Conservation (phyloP, 2,797 vertebrate species). For the Megalops cyprinoides region DNA sequence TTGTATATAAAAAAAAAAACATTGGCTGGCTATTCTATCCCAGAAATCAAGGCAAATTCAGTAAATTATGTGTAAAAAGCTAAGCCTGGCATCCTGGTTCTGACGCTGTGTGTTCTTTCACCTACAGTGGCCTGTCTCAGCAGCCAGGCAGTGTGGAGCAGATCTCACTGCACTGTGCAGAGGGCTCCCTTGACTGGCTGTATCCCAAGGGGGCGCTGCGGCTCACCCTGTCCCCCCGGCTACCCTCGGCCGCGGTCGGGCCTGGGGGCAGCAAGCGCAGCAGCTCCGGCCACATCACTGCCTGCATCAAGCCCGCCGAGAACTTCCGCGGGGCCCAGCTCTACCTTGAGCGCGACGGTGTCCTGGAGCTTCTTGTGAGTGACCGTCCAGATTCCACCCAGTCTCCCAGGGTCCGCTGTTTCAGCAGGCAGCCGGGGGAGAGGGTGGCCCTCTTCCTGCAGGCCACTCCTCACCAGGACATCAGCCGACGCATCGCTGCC, state of each 20-base stretch:
- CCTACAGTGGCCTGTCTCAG: slow-evolving; percentile 84
- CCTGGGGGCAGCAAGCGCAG: slow-evolving; percentile 57
- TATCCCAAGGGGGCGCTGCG: slow-evolving; percentile 88
- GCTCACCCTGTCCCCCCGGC: slow-evolving; percentile 79
- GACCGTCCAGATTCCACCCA: slow-evolving; percentile 67
- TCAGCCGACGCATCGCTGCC: slow-evolving; percentile 87
- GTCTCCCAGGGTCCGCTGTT: slow-evolving; percentile 77
- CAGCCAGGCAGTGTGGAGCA: slow-evolving; percentile 87
- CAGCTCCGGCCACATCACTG: slow-evolving; percentile 73
- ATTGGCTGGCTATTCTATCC: too few species aligned
- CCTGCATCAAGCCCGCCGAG: slow-evolving; percentile 81
- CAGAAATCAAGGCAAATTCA: too few species aligned
- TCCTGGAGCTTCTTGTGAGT: slow-evolving; percentile 83
- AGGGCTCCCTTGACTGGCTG: slow-evolving; percentile 88
- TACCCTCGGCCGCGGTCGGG: slow-evolving; percentile 64
- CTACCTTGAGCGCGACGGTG: slow-evolving; percentile 83
- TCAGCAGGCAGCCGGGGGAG: slow-evolving; percentile 80
- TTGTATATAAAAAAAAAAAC: too few species aligned
- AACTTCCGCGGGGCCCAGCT: slow-evolving; percentile 88
- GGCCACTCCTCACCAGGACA: slow-evolving; percentile 87
- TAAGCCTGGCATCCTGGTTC: too few species aligned
- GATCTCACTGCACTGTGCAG: slow-evolving; percentile 84
- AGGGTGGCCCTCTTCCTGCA: slow-evolving; percentile 87
- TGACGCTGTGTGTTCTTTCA: too few species aligned
- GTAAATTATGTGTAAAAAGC: too few species aligned